Evolutionary conservation across 1,140 invertebrate species (phyloP), one percentile per base, ranked within the genome.

Genomic region (Euborellia annulipes): DNA sequence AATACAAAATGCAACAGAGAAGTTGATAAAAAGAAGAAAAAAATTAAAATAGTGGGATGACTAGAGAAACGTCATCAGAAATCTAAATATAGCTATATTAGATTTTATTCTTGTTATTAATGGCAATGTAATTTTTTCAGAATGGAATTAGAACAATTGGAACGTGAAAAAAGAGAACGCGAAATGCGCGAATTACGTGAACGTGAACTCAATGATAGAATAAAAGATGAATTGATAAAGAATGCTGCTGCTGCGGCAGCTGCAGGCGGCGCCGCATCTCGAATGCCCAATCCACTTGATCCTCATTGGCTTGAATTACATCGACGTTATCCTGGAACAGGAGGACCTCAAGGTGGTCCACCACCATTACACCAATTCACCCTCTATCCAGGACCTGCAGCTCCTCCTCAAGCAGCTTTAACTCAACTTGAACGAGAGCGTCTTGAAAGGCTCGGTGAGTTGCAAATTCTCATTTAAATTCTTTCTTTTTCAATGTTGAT

Each of bases 271-370:
- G 60, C 58, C 13, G 62, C 63, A 46, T 68, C 70, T 37, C 71
- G 78, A 50, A 54, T 63, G 44, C 70, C 82, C 2, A 72, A 67
- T 32, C 66, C 74, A 2, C 70, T 92, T 40, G 89, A 94, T 63
- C 83, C 85, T 0, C 86, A 92, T 59, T 93, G 87, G 87, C 60
- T 93, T 41, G 91, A 94, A 57, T 73, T 90, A 55, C 86, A 90
- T 57, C 68, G 88, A 52, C 73, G 86, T 57, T 73, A 66, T 54
- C 56, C 56, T 8, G 56, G 58, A 18, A 56, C 58, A 14, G 55
- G 55, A 14, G 53, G 47, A 9, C 57, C 55, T 18, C 52, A 39
- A 23, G 45, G 38, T 8, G 11, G 18, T 14, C 18, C 42, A 3
- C 30, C 43, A 20, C 36, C 45, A 59, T 65, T 64, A 57, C 82